phyloP scores from a whole-genome alignment of 2,888 invertebrate species.

The Palloptera scutellata region DNA sequence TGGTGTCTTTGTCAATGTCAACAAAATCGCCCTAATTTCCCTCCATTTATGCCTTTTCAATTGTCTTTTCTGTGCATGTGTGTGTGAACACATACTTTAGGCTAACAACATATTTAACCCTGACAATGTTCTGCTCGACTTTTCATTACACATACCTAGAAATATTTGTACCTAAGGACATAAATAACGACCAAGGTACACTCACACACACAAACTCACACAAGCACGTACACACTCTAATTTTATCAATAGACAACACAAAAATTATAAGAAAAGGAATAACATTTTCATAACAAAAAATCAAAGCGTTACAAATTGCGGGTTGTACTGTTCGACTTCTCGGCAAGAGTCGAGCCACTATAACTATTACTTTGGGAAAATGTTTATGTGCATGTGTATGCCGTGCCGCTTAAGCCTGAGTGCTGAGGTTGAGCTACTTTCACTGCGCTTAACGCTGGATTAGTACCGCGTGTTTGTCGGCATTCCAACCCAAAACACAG shows the following conservation, averaged over 20 bases:
- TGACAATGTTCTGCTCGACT: constrained; percentile 37
- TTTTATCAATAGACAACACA: constrained; percentile 2
- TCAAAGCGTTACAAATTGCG: constrained; percentile 40
- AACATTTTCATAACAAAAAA: constrained; percentile 6
- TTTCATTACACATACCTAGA: constrained; percentile 26
- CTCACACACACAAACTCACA: no score
- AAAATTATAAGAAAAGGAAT: background rate
- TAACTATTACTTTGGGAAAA: background rate
- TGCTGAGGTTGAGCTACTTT: constrained; percentile 8
- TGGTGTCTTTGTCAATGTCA: constrained; percentile 27
- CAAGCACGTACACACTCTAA: no score
- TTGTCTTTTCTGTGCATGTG: no score
- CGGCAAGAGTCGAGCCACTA: no score
- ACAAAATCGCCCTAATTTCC: constrained; percentile 30
- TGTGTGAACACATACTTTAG: no score
- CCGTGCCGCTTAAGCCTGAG: background rate
- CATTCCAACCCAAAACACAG: constrained; percentile 36
- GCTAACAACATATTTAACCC: background rate
- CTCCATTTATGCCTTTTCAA: constrained; percentile 14
- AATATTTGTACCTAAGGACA: no score
- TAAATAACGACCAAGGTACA: no score
- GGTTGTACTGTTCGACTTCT: constrained; percentile 13
- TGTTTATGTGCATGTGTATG: constrained; percentile 5
- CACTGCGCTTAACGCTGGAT: constrained; percentile 37
- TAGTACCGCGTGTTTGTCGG: constrained; percentile 40